A percentile compares a stretch with the other conserved stretches of the same genome.
Evolutionary conservation across 1,140 invertebrate genomes (phyloP).

Genomic region (Leguminivora glycinivorella): DNA sequence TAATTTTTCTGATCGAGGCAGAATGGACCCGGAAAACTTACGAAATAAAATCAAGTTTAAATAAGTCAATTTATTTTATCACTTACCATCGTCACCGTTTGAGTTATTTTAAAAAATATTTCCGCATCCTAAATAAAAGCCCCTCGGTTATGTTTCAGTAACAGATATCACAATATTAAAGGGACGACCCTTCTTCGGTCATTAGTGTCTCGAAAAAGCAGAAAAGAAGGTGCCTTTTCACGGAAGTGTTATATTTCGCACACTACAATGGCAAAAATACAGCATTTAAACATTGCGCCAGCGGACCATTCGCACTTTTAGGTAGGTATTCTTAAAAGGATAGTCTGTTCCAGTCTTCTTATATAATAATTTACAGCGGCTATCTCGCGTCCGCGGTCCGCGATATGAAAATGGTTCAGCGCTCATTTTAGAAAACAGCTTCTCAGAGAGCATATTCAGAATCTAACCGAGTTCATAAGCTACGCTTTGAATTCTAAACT

Average conservation of each 20-base stretch:
- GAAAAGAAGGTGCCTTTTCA: conserved; percentile 42
- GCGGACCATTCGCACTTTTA: neutral
- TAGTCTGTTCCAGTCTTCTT: conserved; percentile 27
- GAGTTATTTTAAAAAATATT: neutral
- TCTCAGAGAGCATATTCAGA: conserved; percentile 50
- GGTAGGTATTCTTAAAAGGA: conserved; percentile 6
- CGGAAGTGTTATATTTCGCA: conserved; percentile 32
- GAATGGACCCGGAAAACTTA: no score
- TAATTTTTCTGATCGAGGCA: no score
- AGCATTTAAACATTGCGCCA: neutral
- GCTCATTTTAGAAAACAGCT: conserved; percentile 55
- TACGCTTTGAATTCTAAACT: conserved; percentile 65
- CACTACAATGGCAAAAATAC: neutral
- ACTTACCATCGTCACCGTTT: no score
- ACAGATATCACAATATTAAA: conserved; percentile 37
- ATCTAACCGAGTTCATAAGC: conserved; percentile 62
- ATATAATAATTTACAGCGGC: conserved; percentile 28
- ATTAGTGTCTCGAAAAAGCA: conserved; percentile 41
- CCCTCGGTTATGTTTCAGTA: conserved; percentile 26
- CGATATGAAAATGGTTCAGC: conserved; percentile 51
- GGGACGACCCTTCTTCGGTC: conserved; percentile 39
- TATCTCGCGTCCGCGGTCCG: conserved; percentile 32
- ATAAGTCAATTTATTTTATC: no score
- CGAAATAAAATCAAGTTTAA: no score
- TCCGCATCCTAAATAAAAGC: conserved; percentile 3